Evolutionary conservation across 2,113 vertebrate genomes (phyloP).

Genomic region (Aspidoscelis tigris): DNA sequence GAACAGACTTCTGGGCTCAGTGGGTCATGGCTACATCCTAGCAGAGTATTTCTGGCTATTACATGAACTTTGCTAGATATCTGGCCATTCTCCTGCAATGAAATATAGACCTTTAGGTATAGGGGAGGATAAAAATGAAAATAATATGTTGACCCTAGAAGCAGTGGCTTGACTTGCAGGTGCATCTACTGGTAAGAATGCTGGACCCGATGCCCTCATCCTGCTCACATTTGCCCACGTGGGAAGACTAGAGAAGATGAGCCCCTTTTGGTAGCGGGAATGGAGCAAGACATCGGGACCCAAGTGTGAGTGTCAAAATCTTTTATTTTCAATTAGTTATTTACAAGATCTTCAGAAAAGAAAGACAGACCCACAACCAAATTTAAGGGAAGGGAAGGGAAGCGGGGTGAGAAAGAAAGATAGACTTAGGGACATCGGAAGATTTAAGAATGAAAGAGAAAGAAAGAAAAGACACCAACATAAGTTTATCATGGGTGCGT

Average conservation of each 20-base stretch:
- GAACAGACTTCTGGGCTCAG: background rate
- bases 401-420: conserved; percentile 5
- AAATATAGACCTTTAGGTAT: too few relatives aligned
- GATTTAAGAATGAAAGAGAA: background rate
- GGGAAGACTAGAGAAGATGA: background rate
- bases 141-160: too few relatives aligned
- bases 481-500: conserved; percentile 20
- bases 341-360: conserved; percentile 70
- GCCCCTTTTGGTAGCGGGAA: background rate
- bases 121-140: too few relatives aligned
- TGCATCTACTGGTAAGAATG: too few relatives aligned
- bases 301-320: conserved; percentile 61
- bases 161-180: too few relatives aligned
- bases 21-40: too few relatives aligned
- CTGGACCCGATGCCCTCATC: background rate
- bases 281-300: background rate
- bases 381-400: conserved; percentile 45
- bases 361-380: conserved; percentile 22
- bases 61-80: too few relatives aligned
- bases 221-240: background rate
- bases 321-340: conserved; percentile 57
- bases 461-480: conserved; percentile 40
- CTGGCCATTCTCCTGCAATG: too few relatives aligned
- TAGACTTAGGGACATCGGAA: background rate
- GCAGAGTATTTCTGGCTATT: too few relatives aligned